Evolutionary conservation across 2,888 invertebrate species (phyloP).

Genomic region (Anarsia innoxiella): DNA sequence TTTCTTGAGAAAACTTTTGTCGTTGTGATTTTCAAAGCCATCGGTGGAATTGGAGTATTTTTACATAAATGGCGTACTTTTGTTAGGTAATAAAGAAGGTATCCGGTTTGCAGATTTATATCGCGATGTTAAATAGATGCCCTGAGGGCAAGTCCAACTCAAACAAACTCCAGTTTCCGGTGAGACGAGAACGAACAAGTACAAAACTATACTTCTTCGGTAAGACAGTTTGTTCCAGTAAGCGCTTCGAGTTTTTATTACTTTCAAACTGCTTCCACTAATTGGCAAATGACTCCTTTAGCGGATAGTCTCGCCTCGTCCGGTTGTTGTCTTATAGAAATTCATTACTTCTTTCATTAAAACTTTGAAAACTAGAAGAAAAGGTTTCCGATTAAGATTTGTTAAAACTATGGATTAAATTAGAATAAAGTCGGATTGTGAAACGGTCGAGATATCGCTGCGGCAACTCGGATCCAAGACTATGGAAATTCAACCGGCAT

Average conservation of each 20-base stretch:
- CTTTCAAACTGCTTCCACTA: conserved; percentile 14
- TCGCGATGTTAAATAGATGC: conserved; percentile 1
- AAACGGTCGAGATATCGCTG: conserved; percentile 2
- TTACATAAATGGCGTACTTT: conserved; percentile 1
- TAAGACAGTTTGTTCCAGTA: conserved; percentile 14
- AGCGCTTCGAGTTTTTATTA: conserved; percentile 14
- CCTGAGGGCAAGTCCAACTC: conserved; percentile 5
- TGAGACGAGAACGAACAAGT: conserved; percentile 11
- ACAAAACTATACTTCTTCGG: conserved; percentile 13
- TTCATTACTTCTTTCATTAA: conserved; percentile 11
- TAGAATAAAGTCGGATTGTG: neutral
- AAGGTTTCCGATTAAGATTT: neutral
- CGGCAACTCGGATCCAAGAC: conserved; percentile 1
- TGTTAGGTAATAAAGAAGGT: conserved; percentile 5
- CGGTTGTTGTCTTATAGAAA: conserved; percentile 8
- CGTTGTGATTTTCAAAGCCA: no score
- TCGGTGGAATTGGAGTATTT: no score
- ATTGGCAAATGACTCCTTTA: conserved; percentile 14
- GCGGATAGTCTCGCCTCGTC: neutral
- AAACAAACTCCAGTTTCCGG: conserved; percentile 10
- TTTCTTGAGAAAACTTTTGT: conserved; percentile 1
- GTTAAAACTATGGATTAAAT: neutral
- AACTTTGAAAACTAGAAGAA: neutral
- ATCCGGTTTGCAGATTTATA: conserved; percentile 2
- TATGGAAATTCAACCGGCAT: conserved; percentile 8